A percentile compares a stretch with the other conserved stretches of the same genome.
phyloP scores from a whole-genome alignment of 2,888 invertebrate genomes.

The Pecten maximus region DNA sequence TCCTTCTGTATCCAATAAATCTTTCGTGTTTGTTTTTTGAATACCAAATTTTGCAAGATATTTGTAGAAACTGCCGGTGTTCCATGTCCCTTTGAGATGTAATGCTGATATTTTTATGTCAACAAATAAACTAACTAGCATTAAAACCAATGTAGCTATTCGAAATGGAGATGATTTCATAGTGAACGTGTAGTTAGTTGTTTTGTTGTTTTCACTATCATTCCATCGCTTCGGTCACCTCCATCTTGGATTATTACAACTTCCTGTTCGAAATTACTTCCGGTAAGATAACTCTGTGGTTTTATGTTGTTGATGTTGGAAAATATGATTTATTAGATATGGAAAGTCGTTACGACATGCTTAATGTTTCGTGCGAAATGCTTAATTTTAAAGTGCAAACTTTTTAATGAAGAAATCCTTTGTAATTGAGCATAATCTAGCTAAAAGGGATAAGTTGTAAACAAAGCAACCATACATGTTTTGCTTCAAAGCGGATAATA shows the following conservation, averaged over 20 bases:
- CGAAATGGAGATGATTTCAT: not conserved
- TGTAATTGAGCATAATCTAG: too few species aligned
- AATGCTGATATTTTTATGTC: constrained; percentile 55
- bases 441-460: too few species aligned
- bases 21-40: constrained; percentile 95
- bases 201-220: not conserved
- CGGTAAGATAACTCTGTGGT: not conserved
- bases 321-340: too few species aligned
- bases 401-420: too few species aligned
- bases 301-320: too few species aligned
- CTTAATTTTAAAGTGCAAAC: too few species aligned
- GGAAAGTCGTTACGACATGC: too few species aligned
- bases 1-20: constrained; percentile 93
- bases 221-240: not conserved
- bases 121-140: not conserved
- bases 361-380: too few species aligned
- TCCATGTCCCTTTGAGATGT: constrained; percentile 80
- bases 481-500: too few species aligned
- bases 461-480: too few species aligned
- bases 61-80: constrained; percentile 86
- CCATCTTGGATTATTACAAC: constrained; percentile 29
- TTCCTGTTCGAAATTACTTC: not conserved
- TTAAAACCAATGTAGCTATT: not conserved
- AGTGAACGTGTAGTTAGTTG: not conserved
- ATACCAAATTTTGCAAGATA: constrained; percentile 98